Conservation (phyloP, 2,113 vertebrate genomes). For the Rhinolophus ferrumequinum region DNA sequence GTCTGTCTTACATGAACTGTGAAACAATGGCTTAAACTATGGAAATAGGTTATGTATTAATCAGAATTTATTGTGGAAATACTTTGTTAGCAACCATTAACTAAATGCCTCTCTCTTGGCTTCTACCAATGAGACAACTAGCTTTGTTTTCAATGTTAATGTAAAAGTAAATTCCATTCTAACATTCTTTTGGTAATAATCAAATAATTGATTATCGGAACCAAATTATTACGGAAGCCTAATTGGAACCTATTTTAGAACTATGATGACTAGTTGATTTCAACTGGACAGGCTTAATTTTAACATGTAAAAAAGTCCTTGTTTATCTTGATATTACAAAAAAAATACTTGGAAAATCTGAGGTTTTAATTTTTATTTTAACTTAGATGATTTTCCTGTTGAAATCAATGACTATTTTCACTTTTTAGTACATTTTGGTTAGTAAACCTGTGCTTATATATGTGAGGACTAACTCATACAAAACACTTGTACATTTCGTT, state of each 20-base stretch:
- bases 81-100: neutral
- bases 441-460: neutral
- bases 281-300: neutral
- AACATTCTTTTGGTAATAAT: neutral
- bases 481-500: neutral
- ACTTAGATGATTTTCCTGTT: neutral
- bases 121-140: neutral
- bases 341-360: neutral
- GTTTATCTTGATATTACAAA: neutral
- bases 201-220: neutral
- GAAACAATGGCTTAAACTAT: neutral
- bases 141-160: neutral
- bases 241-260: neutral
- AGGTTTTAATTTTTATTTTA: neutral
- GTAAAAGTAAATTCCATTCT: neutral
- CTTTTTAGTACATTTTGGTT: neutral
- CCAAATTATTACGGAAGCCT: neutral
- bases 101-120: neutral
- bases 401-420: neutral
- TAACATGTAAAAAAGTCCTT: neutral
- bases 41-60: neutral
- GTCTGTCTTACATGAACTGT: neutral
- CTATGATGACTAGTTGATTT: neutral
- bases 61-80: neutral
- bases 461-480: neutral